Evolutionary conservation across 2,888 invertebrate genomes (phyloP).

Genomic region (Pediacus dermestoides): DNA sequence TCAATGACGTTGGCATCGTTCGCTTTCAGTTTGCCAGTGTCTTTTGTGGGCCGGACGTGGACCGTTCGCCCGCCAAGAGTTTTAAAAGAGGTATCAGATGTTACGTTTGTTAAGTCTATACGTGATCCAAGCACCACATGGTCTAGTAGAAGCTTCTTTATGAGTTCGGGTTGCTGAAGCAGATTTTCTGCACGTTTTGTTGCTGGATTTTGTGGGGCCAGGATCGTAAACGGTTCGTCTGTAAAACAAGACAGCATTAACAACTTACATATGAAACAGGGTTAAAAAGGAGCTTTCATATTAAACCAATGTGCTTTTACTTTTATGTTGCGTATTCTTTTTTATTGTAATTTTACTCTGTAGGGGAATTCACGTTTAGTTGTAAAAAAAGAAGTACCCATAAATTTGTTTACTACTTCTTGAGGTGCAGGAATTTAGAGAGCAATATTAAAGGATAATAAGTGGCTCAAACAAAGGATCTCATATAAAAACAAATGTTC

Average conservation of each 20-base stretch:
- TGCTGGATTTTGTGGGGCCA: constrained; percentile 56
- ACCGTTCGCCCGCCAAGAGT: constrained; percentile 51
- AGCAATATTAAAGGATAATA: too few species aligned
- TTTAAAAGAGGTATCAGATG: constrained; percentile 51
- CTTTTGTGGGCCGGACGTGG: constrained; percentile 39
- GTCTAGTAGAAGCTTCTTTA: constrained; percentile 58
- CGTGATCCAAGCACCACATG: constrained; percentile 58
- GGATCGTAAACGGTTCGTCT: constrained; percentile 60
- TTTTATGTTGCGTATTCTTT: too few species aligned
- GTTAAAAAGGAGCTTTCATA: too few species aligned
- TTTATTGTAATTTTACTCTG: too few species aligned
- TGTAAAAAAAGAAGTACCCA: too few species aligned
- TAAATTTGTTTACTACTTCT: too few species aligned
- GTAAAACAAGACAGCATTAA: constrained; percentile 34
- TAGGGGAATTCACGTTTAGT: too few species aligned
- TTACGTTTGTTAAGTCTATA: constrained; percentile 52
- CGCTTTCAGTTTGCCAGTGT: constrained; percentile 42
- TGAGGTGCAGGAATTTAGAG: too few species aligned
- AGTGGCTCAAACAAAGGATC: too few species aligned
- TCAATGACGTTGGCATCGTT: constrained; percentile 50
- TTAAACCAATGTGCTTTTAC: not conserved
- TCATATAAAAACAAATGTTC: too few species aligned
- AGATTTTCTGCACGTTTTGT: constrained; percentile 44
- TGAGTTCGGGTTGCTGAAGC: constrained; percentile 50
- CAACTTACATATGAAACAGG: constrained; percentile 1